These are phyloP conservation scores for Zaprionus nigranus DNA, from an alignment of 1,140 invertebrate genomes.

Conservation along the genomic window DNA sequence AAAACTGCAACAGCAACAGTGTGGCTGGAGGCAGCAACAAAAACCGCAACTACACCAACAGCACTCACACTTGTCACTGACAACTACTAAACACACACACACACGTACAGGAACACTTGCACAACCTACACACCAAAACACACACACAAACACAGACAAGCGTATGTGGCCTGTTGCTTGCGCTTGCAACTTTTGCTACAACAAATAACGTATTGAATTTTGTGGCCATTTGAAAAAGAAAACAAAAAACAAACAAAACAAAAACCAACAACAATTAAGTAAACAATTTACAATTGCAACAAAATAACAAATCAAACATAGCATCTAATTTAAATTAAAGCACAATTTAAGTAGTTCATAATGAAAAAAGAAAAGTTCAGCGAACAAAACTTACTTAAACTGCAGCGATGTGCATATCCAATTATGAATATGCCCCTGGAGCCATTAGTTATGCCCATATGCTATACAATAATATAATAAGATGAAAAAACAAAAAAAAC, in stretches of 20 bases:
- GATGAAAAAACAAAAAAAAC: slow-evolving; percentile 27
- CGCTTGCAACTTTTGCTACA: slow-evolving; percentile 28
- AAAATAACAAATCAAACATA: slow-evolving; percentile 65
- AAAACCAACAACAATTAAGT: slow-evolving; percentile 47
- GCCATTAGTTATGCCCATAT: slow-evolving; percentile 24
- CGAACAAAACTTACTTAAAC: slow-evolving; percentile 55
- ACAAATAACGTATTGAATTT: slow-evolving; percentile 64
- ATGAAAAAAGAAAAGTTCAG: slow-evolving; percentile 45
- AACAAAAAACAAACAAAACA: slow-evolving; percentile 54
- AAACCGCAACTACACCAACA: slow-evolving; percentile 46
- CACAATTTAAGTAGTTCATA: slow-evolving; percentile 33
- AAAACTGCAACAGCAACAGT: slow-evolving; percentile 18
- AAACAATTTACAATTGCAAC: slow-evolving; percentile 45
- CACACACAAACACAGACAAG: background rate
- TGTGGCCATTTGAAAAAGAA: slow-evolving; percentile 69
- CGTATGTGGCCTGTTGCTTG: slow-evolving; percentile 39
- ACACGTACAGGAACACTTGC: slow-evolving; percentile 5
- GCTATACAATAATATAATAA: background rate
- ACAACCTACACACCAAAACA: background rate
- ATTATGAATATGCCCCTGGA: slow-evolving; percentile 48
- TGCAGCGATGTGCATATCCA: slow-evolving; percentile 31
- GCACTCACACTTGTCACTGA: slow-evolving; percentile 41
- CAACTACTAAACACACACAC: slow-evolving; percentile 36
- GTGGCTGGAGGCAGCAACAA: slow-evolving; percentile 25
- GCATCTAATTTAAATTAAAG: slow-evolving; percentile 56